phyloP scores from a whole-genome alignment of 1,140 invertebrate genomes.

The Armadillidium nasatum region DNA sequence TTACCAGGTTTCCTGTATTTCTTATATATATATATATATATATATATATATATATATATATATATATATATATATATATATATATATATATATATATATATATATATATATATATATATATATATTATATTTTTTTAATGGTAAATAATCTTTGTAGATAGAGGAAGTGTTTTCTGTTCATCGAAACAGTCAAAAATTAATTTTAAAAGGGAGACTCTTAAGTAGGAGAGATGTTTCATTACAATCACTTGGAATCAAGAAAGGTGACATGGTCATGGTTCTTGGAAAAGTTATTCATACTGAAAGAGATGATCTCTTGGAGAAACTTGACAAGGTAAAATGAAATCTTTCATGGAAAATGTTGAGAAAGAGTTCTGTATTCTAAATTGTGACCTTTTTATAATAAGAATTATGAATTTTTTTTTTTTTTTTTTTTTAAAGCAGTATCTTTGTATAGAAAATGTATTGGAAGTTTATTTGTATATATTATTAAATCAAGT shows the following conservation, averaged over 20 bases:
- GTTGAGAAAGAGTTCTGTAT: neutral
- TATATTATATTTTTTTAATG: too few relatives aligned
- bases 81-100: too few relatives aligned
- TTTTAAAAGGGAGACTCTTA: neutral
- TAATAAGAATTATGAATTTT: neutral
- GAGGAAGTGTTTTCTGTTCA: neutral
- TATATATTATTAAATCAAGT: too few relatives aligned
- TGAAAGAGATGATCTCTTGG: neutral
- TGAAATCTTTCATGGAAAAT: neutral
- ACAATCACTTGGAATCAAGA: neutral
- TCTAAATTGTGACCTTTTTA: neutral
- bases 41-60: too few relatives aligned
- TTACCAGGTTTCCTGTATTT: too few relatives aligned
- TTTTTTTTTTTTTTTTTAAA: neutral
- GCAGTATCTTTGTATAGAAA: too few relatives aligned
- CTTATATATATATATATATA: too few relatives aligned
- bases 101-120: too few relatives aligned
- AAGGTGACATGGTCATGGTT: neutral
- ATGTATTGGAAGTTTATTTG: too few relatives aligned
- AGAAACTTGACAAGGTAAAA: neutral
- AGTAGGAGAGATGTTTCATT: neutral
- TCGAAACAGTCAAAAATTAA: constrained; percentile 2
- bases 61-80: too few relatives aligned
- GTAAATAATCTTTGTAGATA: neutral
- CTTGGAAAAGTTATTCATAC: neutral